phyloP scores from a whole-genome alignment of 2,797 vertebrate genomes.

The Hozukius guyotensis region DNA sequence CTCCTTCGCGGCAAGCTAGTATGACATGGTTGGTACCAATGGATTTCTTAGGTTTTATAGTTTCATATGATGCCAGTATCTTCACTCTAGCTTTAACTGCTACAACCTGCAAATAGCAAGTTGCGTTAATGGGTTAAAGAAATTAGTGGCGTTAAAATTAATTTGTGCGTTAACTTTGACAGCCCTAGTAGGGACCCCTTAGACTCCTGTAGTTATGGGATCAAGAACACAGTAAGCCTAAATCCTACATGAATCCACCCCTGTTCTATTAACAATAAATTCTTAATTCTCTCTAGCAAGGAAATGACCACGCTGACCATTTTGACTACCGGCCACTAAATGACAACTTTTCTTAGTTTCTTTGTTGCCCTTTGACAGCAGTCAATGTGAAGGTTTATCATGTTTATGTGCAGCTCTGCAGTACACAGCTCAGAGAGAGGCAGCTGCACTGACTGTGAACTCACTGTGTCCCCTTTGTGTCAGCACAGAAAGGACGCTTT shows the following conservation, averaged over 20 bases:
- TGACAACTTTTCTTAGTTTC: not conserved
- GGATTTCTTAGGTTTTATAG: too few relatives aligned
- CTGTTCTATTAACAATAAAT: not conserved
- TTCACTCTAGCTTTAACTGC: too few relatives aligned
- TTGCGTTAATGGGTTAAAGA: too few relatives aligned
- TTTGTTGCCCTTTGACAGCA: conserved; percentile 9
- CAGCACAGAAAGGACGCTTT: conserved; percentile 63
- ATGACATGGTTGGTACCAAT: too few relatives aligned
- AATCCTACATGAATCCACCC: not conserved
- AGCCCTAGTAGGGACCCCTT: not conserved
- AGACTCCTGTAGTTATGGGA: not conserved
- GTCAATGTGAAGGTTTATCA: conserved; percentile 29
- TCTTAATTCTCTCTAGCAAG: not conserved
- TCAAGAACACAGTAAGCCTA: not conserved
- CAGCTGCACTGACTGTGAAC: conserved; percentile 58
- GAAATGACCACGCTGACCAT: not conserved
- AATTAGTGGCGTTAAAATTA: too few relatives aligned
- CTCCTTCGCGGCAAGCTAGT: too few relatives aligned
- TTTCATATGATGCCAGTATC: too few relatives aligned
- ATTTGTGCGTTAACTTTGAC: too few relatives aligned
- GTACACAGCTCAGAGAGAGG: conserved; percentile 21
- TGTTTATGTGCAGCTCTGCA: conserved; percentile 41
- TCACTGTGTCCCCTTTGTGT: conserved; percentile 65
- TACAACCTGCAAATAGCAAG: too few relatives aligned
- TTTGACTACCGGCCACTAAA: not conserved